Evolutionary conservation across 2,797 vertebrate genomes (phyloP).

Genomic region (Cetoscarus ocellatus): DNA sequence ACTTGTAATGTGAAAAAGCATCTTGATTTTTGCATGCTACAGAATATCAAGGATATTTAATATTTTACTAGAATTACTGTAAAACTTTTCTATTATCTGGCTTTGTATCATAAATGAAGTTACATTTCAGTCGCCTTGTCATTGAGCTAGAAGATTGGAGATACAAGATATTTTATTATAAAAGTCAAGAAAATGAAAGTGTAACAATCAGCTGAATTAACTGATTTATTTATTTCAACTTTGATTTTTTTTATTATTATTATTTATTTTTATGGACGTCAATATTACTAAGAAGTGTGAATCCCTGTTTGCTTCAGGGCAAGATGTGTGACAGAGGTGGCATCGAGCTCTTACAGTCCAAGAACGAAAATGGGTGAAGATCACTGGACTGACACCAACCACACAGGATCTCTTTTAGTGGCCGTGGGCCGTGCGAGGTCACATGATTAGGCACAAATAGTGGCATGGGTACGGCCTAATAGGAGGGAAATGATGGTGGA

Average conservation of each 20-base stretch:
- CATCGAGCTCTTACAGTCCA: constrained; percentile 99
- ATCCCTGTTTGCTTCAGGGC: constrained; percentile 99
- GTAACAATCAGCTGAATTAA: constrained; percentile 91
- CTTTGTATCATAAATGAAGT: constrained; percentile 54
- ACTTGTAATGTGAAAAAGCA: constrained; percentile 81
- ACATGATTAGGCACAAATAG: constrained; percentile 95
- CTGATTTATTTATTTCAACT: constrained; percentile 79
- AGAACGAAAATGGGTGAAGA: constrained; percentile 99
- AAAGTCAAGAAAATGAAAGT: constrained; percentile 87
- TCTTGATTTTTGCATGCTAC: constrained; percentile 89
- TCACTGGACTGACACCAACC: constrained; percentile 97
- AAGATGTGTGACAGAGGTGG: constrained; percentile 99
- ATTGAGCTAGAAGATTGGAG: constrained; percentile 77
- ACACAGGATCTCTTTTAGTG: constrained; percentile 98
- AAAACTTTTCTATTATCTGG: constrained; percentile 61
- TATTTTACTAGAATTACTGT: constrained; percentile 66
- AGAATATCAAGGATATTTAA: constrained; percentile 82
- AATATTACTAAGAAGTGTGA: constrained; percentile 99
- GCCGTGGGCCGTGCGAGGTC: constrained; percentile 93
- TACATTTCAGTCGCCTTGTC: constrained; percentile 54
- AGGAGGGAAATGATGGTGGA: constrained; percentile 83
- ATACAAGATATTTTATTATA: constrained; percentile 86
- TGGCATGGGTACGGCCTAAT: constrained; percentile 90
- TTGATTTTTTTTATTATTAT: constrained; percentile 73
- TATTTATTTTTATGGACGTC: constrained; percentile 90